These are phyloP conservation scores for Crotalus adamanteus DNA, from an alignment of 2,797 vertebrate genomes.

Conservation along the genomic window DNA sequence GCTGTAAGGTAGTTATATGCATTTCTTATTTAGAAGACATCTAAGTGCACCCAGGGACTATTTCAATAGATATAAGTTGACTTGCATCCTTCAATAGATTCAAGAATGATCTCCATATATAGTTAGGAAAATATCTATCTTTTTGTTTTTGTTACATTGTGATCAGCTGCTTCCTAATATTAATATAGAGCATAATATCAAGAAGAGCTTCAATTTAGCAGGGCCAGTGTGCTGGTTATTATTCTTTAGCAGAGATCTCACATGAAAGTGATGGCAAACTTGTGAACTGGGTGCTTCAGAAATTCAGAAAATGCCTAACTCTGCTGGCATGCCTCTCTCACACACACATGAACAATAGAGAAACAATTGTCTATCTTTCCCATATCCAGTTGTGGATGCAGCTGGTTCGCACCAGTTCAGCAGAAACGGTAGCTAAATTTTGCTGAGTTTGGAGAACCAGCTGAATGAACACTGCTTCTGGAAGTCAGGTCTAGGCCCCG, in stretches of 20 bases:
- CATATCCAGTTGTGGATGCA: too few relatives aligned
- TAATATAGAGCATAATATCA: background rate
- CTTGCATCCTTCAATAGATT: background rate
- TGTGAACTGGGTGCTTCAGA: background rate
- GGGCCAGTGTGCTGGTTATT: background rate
- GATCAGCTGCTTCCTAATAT: constrained; percentile 4
- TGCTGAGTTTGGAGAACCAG: too few relatives aligned
- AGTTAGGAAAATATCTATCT: background rate
- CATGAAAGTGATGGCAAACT: background rate
- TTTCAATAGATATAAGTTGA: background rate
- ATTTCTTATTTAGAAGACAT: background rate
- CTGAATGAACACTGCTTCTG: too few relatives aligned
- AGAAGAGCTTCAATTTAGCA: background rate
- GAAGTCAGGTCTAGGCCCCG: too few relatives aligned
- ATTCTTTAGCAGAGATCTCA: background rate
- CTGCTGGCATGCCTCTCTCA: background rate
- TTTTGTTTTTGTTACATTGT: constrained; percentile 2
- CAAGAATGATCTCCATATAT: background rate
- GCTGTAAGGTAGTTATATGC: background rate
- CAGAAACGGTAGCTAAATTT: too few relatives aligned
- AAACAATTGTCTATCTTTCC: background rate
- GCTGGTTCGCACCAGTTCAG: too few relatives aligned
- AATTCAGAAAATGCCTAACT: background rate
- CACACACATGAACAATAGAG: background rate
- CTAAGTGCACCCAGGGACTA: background rate